phyloP scores from a whole-genome alignment of 2,113 vertebrate genomes.

The Stictonetta naevosa region DNA sequence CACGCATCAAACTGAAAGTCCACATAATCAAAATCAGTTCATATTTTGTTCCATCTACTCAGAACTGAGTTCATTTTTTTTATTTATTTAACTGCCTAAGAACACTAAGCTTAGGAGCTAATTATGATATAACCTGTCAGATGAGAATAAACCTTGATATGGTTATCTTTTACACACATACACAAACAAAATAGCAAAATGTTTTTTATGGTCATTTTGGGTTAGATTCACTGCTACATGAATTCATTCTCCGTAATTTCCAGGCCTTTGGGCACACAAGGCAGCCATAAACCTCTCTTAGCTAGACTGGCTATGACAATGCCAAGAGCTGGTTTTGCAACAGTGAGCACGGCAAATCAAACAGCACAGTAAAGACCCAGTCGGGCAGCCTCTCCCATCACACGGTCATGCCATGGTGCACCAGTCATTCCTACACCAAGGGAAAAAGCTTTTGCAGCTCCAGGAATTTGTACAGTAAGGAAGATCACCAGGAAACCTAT shows the following conservation, averaged over 20 bases:
- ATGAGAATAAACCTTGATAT: not conserved
- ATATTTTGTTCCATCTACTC: not conserved
- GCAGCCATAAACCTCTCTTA: not conserved
- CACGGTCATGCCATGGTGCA: rapidly evolving
- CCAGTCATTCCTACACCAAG: not conserved
- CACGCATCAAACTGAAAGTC: not conserved
- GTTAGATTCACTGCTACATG: not conserved
- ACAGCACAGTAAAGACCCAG: not conserved
- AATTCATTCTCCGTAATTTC: not conserved
- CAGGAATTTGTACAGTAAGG: not conserved
- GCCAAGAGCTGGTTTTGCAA: not conserved
- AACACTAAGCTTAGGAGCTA: not conserved
- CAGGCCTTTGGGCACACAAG: not conserved
- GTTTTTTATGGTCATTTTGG: not conserved
- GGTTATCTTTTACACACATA: not conserved
- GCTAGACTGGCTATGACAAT: not conserved
- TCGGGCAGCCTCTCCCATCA: not conserved
- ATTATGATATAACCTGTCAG: not conserved
- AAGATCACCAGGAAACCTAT: not conserved
- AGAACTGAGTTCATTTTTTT: not conserved
- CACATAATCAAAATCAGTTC: not conserved
- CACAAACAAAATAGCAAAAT: not conserved
- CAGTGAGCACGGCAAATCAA: not conserved
- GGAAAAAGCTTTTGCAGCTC: not conserved
- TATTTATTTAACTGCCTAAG: not conserved